These are phyloP conservation scores for Tenthredo amoena DNA, from an alignment of 2,888 invertebrate species.

Conservation along the genomic window DNA sequence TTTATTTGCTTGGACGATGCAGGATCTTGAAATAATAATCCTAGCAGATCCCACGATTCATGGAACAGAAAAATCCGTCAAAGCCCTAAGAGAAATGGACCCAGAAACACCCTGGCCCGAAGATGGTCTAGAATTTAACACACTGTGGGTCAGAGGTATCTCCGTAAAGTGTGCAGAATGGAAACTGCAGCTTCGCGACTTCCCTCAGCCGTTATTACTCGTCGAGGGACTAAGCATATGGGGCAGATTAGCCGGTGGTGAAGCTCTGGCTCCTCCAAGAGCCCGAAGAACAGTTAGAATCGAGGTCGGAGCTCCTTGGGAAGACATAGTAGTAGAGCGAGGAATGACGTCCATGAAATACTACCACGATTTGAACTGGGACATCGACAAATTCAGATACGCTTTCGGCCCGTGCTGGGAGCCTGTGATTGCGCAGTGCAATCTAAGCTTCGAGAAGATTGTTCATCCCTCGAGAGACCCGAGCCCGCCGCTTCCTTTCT, in stretches of 20 bases:
- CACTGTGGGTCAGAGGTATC: constrained; percentile 95
- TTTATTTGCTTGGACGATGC: constrained; percentile 93
- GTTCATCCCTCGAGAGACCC: constrained; percentile 94
- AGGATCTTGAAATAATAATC: constrained; percentile 85
- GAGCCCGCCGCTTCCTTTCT: constrained; percentile 95
- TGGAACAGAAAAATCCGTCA: constrained; percentile 87
- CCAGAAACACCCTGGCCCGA: constrained; percentile 95
- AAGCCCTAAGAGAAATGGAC: constrained; percentile 90
- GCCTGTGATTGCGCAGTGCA: constrained; percentile 95
- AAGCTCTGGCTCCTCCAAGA: constrained; percentile 88
- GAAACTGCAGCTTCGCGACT: constrained; percentile 95
- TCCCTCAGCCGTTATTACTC: constrained; percentile 95
- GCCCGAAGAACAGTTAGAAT: constrained; percentile 89
- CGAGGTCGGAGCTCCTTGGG: constrained; percentile 93
- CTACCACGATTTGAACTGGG: constrained; percentile 98
- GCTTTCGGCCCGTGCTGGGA: constrained; percentile 99
- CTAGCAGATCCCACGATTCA: constrained; percentile 94
- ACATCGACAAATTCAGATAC: constrained; percentile 92
- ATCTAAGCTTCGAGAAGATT: constrained; percentile 92
- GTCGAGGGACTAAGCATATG: constrained; percentile 91
- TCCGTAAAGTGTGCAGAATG: constrained; percentile 91
- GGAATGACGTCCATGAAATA: constrained; percentile 97
- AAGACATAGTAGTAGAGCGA: constrained; percentile 89
- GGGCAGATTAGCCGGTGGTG: constrained; percentile 95
- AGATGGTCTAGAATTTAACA: constrained; percentile 92